Percentiles rank a stretch among this genome's conserved stretches.
Conservation (phyloP, 2,113 vertebrate species). For the Rhagologus leucostigma region DNA sequence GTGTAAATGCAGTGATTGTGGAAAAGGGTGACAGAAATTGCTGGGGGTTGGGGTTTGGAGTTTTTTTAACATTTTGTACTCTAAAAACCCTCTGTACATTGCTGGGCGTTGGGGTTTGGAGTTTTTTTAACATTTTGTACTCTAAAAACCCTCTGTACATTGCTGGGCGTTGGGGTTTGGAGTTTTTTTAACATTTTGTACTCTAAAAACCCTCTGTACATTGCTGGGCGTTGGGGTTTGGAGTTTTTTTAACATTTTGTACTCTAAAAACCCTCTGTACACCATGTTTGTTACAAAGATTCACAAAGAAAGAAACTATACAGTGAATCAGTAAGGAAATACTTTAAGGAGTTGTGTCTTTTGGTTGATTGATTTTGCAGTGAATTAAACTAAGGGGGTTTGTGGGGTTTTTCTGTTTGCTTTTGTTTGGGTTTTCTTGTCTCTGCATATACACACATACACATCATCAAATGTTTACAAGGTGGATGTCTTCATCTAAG, state of each 20-base stretch:
- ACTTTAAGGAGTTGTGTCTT: neutral
- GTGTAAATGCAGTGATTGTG: neutral
- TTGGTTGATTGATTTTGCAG: neutral
- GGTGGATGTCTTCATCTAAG: neutral
- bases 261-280: neutral
- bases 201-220: too few species aligned
- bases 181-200: neutral
- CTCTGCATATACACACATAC: rapidly evolving
- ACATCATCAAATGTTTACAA: neutral
- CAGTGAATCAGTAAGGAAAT: neutral
- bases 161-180: rapidly evolving
- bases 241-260: neutral
- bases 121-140: neutral
- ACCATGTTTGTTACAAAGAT: neutral
- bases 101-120: rapidly evolving
- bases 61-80: neutral
- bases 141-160: too few species aligned
- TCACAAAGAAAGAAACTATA: neutral
- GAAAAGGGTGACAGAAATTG: neutral
- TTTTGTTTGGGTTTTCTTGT: neutral
- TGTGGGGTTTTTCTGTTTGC: neutral
- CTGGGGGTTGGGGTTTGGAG: rapidly evolving
- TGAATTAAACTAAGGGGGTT: neutral
- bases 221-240: rapidly evolving
- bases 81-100: too few species aligned